Percentiles rank a stretch among this genome's conserved stretches.
Evolutionary conservation across 2,113 vertebrate species (phyloP).

Genomic region (Pycnonotus jocosus): DNA sequence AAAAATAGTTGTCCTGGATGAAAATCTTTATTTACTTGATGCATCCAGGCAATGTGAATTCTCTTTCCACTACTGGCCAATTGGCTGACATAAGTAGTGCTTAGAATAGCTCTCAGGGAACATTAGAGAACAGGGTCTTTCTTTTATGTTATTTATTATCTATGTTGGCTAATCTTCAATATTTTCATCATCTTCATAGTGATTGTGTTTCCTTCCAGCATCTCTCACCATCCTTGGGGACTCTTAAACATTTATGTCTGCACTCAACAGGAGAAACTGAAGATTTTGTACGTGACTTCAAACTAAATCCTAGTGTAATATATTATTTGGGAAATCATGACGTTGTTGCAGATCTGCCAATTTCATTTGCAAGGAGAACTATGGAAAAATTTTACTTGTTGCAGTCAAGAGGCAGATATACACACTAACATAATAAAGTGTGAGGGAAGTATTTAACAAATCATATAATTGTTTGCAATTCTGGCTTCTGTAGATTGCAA

Average conservation of each 20-base stretch:
- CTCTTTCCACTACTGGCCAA: background rate
- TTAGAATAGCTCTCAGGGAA: conserved; percentile 51
- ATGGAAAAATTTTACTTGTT: background rate
- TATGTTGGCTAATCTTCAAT: conserved; percentile 47
- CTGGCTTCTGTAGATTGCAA: background rate
- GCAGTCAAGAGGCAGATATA: background rate
- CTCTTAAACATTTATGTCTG: conserved; percentile 35
- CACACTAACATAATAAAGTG: background rate
- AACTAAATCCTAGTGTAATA: conserved; percentile 11
- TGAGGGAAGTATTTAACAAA: background rate
- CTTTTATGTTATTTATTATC: conserved; percentile 61
- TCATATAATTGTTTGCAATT: background rate
- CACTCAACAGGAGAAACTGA: conserved; percentile 46
- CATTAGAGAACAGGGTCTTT: conserved; percentile 16
- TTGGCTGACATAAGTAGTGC: background rate
- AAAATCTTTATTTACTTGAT: background rate
- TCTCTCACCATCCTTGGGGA: conserved; percentile 33
- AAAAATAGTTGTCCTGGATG: background rate
- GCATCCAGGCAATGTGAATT: background rate
- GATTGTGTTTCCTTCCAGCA: conserved; percentile 45
- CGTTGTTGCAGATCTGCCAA: background rate
- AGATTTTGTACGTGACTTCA: conserved; percentile 45
- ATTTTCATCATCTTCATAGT: conserved; percentile 65
- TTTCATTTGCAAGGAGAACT: background rate
- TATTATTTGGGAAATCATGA: conserved; percentile 2